Evolutionary conservation across 2,797 vertebrate genomes (phyloP), one percentile per base, ranked within the genome.

Genomic region (Scarus forsteni): DNA sequence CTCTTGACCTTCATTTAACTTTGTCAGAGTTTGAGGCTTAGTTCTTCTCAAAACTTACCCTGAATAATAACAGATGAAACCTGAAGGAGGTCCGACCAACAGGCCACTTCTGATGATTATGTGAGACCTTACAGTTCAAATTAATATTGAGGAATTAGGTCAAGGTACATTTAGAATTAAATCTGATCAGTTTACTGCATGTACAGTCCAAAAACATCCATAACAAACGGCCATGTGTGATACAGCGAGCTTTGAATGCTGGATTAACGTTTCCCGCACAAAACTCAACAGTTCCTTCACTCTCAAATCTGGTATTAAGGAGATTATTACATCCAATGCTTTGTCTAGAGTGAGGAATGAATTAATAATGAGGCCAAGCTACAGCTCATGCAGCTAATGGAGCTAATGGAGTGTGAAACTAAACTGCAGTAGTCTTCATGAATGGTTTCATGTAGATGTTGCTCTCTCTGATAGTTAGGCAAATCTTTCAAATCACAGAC

Each of bases 251-350:
- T 75, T 62, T 50, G 52, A 39, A 34, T 19, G 7, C 34, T 46
- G 74, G 79, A 87, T 87, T 89, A 90, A 72, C 15, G 6, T 7
- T 61, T 58, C 60, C 74, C 19, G 11, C 72, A 75, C 77, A 74
- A 7, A 84, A 79, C 71, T 15, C 46, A 60, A 71, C 65, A 62
- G 63, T 85, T 83, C 71, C 50, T 66, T 73, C 63, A 56, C 46
- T 65, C 71, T 35, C 45, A 81, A 85, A 90, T 87, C 85, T 85
- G 11, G 72, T 50, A 77, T 61, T 65, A 71, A 78, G 75, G 39
- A 70, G 85, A 85, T 89, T 91, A 90, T 55, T 50, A 49, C 60
- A 35, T 48, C 14, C 39, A 66, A 57, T 68, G 79, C 57, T 80
- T 84, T 75, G 83, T 86, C 71, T 75, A 34, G 44, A 77, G 60